Base-by-base conservation (phyloP, 2,888 invertebrate genomes). In the Entomobrya multifasciata region DNA sequence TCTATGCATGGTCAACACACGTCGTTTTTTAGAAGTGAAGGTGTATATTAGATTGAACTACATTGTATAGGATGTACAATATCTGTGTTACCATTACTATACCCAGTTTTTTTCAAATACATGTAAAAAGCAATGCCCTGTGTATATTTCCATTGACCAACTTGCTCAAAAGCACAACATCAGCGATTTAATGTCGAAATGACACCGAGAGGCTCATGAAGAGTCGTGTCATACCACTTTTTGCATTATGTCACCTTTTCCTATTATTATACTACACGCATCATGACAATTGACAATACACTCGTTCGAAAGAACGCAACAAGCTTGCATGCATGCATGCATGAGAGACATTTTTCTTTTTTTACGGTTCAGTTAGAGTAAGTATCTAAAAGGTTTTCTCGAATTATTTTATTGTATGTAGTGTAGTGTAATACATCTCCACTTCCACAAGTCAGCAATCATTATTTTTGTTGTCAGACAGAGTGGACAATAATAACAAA, bases 201-300 rank as follows among this genome's bases (percentile, higher is more conserved):
- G 83, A 83, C 83, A 76, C 74, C 83, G 36, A 15, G 57, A 76
- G 36, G 55, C 22, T 76, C 76, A 41, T 76, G 76, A 76, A 76
- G 36, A 76, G 52, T 44, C 83, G 84, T 77, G 84, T 27, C 77
- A 77, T 84, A 36, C 77, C 55, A 49, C 65, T 84, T 72, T 62
- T 65, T 77, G n/a, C 49, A 74, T 83, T 55, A 74, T 84, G 84
- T 84, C 84, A 84, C 77, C 84, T 67, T 52, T 22, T 20, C 5
- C 22, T 72, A 27, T 49, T 52, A 52, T 17, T 36, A 36, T 36
- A 36, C 36, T 36, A 36, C 36, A 36, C 5, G 36, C 36, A 36
- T 36, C 36, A 8, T 36, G 36, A 36, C 36, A 36, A 22, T 22
- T n/a, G n/a, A n/a, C n/a, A n/a, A 41, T 57, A 67, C 20, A 22